Percentiles rank a stretch among this genome's conserved stretches.
Evolutionary conservation across 2,888 invertebrate species (phyloP).

Genomic region (Ferrisia virgata): DNA sequence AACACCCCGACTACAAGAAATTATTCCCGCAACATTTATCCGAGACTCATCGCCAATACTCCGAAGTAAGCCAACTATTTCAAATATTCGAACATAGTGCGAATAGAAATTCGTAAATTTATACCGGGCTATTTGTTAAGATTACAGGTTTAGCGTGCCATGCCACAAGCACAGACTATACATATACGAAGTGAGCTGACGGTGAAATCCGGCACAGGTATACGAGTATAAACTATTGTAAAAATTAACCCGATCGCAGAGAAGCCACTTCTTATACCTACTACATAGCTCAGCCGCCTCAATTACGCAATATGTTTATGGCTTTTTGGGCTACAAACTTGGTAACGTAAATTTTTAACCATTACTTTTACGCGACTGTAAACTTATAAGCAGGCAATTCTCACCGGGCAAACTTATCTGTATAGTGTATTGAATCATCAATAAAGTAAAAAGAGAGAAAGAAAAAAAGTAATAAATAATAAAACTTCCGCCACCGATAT

Average conservation of each 20-base stretch:
- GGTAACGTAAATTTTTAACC: not conserved
- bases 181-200: too few relatives aligned
- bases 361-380: not conserved
- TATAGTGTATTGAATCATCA: not conserved
- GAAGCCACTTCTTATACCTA: not conserved
- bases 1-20: not conserved
- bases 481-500: not conserved
- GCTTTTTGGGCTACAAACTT: not conserved
- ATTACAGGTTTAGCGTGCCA: not conserved
- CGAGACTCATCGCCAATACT: not conserved
- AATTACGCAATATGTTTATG: constrained; percentile 1
- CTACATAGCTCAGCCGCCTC: not conserved
- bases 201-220: too few relatives aligned
- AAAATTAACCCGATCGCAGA: not conserved
- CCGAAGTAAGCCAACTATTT: not conserved
- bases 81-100: not conserved
- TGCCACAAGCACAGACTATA: not conserved
- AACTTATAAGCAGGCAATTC: constrained; percentile 1
- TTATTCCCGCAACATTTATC: not conserved
- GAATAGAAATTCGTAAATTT: constrained; percentile 3
- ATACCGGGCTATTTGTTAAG: not conserved
- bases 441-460: not conserved
- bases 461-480: not conserved
- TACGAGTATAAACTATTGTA: not conserved
- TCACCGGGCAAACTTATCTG: not conserved